Base-by-base conservation (phyloP, 2,113 vertebrate species). In the Brachypteracias leptosomus region DNA sequence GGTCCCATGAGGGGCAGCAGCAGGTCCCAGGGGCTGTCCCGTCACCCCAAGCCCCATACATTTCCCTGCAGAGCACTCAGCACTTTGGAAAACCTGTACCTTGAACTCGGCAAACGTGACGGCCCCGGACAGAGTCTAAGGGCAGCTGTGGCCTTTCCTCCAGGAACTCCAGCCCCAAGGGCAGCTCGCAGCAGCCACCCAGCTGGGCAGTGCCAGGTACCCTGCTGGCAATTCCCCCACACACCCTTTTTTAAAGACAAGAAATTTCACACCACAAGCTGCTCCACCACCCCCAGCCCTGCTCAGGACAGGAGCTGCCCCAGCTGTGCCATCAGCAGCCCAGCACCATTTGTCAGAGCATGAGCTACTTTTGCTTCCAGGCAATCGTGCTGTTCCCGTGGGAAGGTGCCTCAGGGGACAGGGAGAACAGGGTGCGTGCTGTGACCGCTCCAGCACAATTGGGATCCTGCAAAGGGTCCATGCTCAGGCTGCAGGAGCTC, bases 41-140 rank as follows among this genome's bases (percentile, higher is more conserved):
- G 71, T 16, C 44, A 42, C 12, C 79, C 70, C 46, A 4, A 49
- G 63, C 13, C 46, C 19, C 66, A 33, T 10, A 25, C 3, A 1
- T 16, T 40, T 47, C 21, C n/a, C 26, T 3, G 1, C 15, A 55
- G 68, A 89, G 25, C 2, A 1, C 63, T 63, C 52, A 25, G 88
- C 72, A 70, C 63, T 90, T 85, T 76, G 49, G 72, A 95, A 90
- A 91, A 85, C 33, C 29, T 42, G 83, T 21, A 95, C 93, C 92
- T 94, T 94, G 90, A 94, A 75, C 84, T 75, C 38, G 0, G 25
- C 25, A 88, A 88, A 84, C 0, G 12, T 11, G 67, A 91, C 83
- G 57, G 16, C 49, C 49, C 59, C 21, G 72, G 40, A 63, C 57
- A 78, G 71, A 73, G 73, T 85, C 68, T 49, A 78, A 90, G 65